Evolutionary conservation across 2,888 invertebrate species (phyloP).

Genomic region (Protonemura montana): DNA sequence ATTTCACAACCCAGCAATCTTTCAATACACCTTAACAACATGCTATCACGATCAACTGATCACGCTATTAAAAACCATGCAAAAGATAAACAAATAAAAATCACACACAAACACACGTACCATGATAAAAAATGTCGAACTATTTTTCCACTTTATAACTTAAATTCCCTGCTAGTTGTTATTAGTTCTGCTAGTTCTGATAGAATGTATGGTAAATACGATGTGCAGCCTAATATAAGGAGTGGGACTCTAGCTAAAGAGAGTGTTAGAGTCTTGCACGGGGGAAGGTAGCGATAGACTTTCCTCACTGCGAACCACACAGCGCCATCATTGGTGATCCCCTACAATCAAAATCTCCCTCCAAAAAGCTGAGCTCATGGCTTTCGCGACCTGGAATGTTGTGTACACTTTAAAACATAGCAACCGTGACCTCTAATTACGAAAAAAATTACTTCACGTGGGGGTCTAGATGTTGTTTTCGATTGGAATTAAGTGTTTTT

Average conservation of each 20-base stretch:
- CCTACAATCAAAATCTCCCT: not conserved
- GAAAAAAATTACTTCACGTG: not conserved
- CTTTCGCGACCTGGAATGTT: not conserved
- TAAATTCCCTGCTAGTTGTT: not conserved
- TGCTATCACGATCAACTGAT: not conserved
- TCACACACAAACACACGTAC: not conserved
- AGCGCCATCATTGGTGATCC: not conserved
- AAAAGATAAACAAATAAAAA: not conserved
- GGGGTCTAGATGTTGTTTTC: not conserved
- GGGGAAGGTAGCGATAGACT: not conserved
- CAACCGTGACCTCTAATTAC: not conserved
- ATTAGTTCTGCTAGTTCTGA: constrained; percentile 4
- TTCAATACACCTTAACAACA: not conserved
- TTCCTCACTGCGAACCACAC: not conserved
- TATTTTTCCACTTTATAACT: not conserved
- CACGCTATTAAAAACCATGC: not conserved
- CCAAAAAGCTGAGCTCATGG: not conserved
- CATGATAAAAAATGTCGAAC: not conserved
- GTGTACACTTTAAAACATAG: not conserved
- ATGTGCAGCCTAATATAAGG: constrained; percentile 17
- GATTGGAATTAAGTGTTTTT: not conserved
- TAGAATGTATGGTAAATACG: constrained; percentile 3
- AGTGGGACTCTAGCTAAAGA: not conserved
- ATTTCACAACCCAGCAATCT: not conserved
- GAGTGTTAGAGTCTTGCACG: not conserved